A percentile compares a stretch with the other conserved stretches of the same genome.
phyloP scores from a whole-genome alignment of 2,113 vertebrate genomes.

The Phyllostomus hastatus region DNA sequence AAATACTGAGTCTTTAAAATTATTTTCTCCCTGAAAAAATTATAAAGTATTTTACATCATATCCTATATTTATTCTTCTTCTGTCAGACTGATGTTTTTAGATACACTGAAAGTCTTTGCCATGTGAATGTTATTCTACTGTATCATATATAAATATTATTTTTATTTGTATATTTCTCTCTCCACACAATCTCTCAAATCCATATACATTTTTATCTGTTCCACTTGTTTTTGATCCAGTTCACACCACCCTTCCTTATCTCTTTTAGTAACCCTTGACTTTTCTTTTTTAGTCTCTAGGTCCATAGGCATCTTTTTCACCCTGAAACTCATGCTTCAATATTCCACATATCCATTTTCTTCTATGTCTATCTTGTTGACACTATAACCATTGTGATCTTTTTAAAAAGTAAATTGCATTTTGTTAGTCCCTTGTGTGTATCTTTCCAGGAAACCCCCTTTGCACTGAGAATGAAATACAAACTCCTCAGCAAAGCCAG shows the following conservation, averaged over 20 bases:
- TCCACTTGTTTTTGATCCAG: not conserved
- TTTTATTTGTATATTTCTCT: not conserved
- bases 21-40: not conserved
- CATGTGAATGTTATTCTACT: not conserved
- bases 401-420: not conserved
- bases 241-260: not conserved
- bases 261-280: not conserved
- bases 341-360: no score
- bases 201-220: not conserved
- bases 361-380: not conserved
- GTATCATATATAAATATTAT: not conserved
- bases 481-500: not conserved
- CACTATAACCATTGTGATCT: not conserved
- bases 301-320: not conserved
- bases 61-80: not conserved
- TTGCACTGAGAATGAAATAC: not conserved
- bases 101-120: not conserved
- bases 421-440: not conserved
- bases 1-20: not conserved
- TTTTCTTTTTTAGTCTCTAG: not conserved
- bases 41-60: not conserved
- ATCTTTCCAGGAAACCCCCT: not conserved
- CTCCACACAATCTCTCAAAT: not conserved
- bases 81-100: not conserved
- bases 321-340: not conserved